A percentile compares a stretch with the other conserved stretches of the same genome.
phyloP scores from a whole-genome alignment of 2,113 vertebrate species.

The Tiliqua scincoides region DNA sequence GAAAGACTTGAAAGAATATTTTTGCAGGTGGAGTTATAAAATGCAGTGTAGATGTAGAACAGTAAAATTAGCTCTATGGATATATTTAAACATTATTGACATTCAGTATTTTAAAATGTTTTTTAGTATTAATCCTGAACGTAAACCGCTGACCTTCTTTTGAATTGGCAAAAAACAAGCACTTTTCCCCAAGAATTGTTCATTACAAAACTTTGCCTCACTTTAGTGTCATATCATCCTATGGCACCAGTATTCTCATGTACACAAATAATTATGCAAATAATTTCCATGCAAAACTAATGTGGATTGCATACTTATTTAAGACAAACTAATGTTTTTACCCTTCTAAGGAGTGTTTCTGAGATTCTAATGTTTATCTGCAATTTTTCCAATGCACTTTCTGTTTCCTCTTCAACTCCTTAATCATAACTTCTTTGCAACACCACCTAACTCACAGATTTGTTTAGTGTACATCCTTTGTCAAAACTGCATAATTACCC shows the following conservation, averaged over 20 bases:
- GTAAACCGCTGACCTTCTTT: conserved; percentile 3
- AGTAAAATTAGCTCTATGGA: conserved; percentile 14
- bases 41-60: not conserved
- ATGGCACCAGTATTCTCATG: conserved; percentile 18
- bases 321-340: conserved; percentile 49
- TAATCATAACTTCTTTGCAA: conserved; percentile 47
- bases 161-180: conserved; percentile 43
- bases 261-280: not conserved
- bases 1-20: not conserved
- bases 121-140: conserved; percentile 22
- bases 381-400: conserved; percentile 38
- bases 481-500: conserved; percentile 55
- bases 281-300: conserved; percentile 64
- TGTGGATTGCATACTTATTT: conserved; percentile 15
- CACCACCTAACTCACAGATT: conserved; percentile 42
- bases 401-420: conserved; percentile 23
- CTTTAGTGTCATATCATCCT: conserved; percentile 37
- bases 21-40: conserved; percentile 2
- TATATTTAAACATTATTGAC: not conserved
- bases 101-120: conserved; percentile 36
- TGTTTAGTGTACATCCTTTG: conserved; percentile 48
- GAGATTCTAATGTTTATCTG: conserved; percentile 32
- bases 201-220: conserved; percentile 37
- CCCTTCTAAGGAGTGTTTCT: conserved; percentile 32
- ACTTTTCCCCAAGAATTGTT: conserved; percentile 14